These are phyloP conservation scores for human DNA, from an alignment of 2,113 vertebrate species.

Conservation along the genomic window GRCh38 chr1:167262001-167262500, in stretches of 20 bases:
- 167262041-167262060: not conserved
- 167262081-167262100: not conserved
- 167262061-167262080: not conserved
- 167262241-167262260: not conserved
- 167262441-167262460: not conserved
- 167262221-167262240: not conserved
- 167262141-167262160: not conserved
- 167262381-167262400: slow-evolving; percentile 25
- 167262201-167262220: not conserved
- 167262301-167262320: not conserved
- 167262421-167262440: not conserved
- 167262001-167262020: not conserved
- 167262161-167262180: not conserved
- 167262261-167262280: not conserved
- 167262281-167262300: not conserved
- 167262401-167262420: slow-evolving; percentile 3
- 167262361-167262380: not conserved
- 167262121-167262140: not conserved
- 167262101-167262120: not conserved
- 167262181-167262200: not conserved
- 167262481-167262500: not conserved
- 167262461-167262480: slow-evolving; percentile 45
- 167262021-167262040: not conserved
- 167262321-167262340: not conserved
- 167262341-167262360: not conserved